Conservation (phyloP, 2,113 vertebrate species). For the Trinectes maculatus region DNA sequence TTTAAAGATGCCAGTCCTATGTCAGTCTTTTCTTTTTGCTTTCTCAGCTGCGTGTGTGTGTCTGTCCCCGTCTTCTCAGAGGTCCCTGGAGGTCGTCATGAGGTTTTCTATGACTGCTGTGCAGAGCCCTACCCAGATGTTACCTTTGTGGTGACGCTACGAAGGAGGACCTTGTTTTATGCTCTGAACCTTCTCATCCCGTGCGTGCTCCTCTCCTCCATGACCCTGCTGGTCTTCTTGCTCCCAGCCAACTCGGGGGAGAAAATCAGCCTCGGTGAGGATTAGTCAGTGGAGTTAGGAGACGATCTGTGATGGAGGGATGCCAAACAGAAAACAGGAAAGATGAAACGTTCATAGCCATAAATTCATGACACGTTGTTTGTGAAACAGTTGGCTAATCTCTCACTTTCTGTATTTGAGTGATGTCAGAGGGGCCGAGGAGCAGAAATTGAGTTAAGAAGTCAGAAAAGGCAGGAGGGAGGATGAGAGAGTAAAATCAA, state of each 20-base stretch:
- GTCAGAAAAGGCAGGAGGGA: conserved; percentile 13
- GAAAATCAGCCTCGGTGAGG: conserved; percentile 80
- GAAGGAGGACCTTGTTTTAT: conserved; percentile 76
- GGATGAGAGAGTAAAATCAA: conserved; percentile 32
- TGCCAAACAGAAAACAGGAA: not conserved
- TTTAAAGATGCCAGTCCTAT: conserved; percentile 2
- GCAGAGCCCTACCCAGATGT: conserved; percentile 76
- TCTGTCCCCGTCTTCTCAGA: conserved; percentile 41
- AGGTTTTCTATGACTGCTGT: conserved; percentile 78
- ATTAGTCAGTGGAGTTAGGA: not conserved
- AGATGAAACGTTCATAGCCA: conserved; percentile 6
- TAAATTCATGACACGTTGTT: not conserved
- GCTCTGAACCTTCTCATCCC: conserved; percentile 79
- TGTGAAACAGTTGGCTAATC: not conserved
- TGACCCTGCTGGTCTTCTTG: conserved; percentile 76
- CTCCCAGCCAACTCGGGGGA: conserved; percentile 77
- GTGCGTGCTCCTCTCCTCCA: conserved; percentile 78
- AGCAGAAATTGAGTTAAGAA: not conserved
- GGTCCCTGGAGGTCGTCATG: conserved; percentile 74
- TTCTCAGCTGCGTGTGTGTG: not conserved
- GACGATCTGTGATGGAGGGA: not conserved
- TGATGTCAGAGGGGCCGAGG: conserved; percentile 6
- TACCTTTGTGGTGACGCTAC: conserved; percentile 75
- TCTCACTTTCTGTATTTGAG: conserved; percentile 3
- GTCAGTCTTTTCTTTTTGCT: not conserved